Base-by-base conservation (phyloP, 2,888 invertebrate genomes). In the Morpho helenor region DNA sequence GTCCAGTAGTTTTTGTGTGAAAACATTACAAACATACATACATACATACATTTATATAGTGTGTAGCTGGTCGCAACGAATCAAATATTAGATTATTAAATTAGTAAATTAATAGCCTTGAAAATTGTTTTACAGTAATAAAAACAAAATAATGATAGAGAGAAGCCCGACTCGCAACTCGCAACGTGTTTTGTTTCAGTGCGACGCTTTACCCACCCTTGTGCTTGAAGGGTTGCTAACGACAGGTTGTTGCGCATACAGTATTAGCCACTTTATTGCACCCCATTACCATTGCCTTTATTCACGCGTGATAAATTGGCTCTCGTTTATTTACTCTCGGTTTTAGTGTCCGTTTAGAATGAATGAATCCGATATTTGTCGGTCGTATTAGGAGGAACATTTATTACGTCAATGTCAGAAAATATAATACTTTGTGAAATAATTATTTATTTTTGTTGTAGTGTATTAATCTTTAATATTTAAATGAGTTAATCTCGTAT, bases 231-330 rank as follows among this genome's bases (percentile, higher is more conserved):
- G 61, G 62, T 60, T 58, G 60, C 54, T 54, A 60, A 60, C 55
- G 61, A 57, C 62, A 67, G 67, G 66, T 66, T 62, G 56, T 61
- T 49, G 52, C 59, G 53, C 59, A 45, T 49, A 46, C 54, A 53
- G 52, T 53, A 57, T 60, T 56, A 60, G 53, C 44, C 60, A 59
- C 60, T 52, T 61, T 61, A 56, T 59, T 61, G 61, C 61, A 42
- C 65, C 61, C 63, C 61, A 63, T 63, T 61, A 63, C 57, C 44
- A 51, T 54, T 53, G 55, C 49, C 52, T 65, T 60, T 60, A 63
- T 59, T 64, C 54, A 47, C 55, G 53, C 59, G 49, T 53, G 51
- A 61, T 52, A 59, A 59, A 59, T 64, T 56, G 48, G 49, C 47
- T 57, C 51, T 53, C 49, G 54, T 63, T 61, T 61, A 63, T 63